Evolutionary conservation across 2,797 vertebrate species (phyloP).

Genomic region (Prionace glauca): DNA sequence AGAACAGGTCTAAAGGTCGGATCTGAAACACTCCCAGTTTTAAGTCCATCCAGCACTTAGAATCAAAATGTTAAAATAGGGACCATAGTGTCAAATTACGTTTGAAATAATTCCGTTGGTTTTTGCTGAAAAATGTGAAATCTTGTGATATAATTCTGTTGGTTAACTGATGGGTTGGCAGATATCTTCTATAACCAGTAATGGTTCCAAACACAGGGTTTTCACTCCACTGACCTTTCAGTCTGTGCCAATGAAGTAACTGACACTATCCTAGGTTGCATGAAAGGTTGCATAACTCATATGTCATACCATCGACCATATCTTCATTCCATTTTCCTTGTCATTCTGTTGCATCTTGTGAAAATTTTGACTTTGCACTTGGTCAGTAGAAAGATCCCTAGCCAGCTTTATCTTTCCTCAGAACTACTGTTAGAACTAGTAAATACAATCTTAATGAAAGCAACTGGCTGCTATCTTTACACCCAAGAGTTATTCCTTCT

Average conservation of each 20-base stretch:
- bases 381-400: neutral
- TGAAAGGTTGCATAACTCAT: neutral
- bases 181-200: too few relatives aligned
- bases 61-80: too few relatives aligned
- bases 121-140: too few relatives aligned
- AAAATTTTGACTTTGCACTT: neutral
- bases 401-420: neutral
- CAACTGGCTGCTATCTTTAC: neutral
- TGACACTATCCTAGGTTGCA: neutral
- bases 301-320: neutral
- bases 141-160: too few relatives aligned
- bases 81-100: too few relatives aligned
- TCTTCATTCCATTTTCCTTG: neutral
- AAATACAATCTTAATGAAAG: neutral
- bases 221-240: neutral
- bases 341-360: neutral
- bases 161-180: too few relatives aligned
- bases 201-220: too few relatives aligned
- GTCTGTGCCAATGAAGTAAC: neutral
- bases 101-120: too few relatives aligned
- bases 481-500: neutral
- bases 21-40: too few relatives aligned
- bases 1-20: too few relatives aligned
- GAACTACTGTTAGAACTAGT: neutral
- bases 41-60: too few relatives aligned